Evolutionary conservation across 2,113 vertebrate genomes (phyloP), one percentile per base, ranked within the genome.

Genomic region (Guaruba guarouba): DNA sequence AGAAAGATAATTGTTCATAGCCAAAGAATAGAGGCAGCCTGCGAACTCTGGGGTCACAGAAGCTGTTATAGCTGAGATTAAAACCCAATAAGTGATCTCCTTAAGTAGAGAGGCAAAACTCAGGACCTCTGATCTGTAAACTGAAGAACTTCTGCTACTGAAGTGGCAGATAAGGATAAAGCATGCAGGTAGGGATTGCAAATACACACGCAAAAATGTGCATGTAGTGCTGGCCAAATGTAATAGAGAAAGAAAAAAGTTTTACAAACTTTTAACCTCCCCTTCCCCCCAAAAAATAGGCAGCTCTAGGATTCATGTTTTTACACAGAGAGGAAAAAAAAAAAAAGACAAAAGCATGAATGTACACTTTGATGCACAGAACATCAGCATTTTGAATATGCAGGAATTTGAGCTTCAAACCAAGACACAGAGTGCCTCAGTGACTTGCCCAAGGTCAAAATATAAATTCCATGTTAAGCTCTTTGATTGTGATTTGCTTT

Each of bases 401-500:
- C 55, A 92, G 75, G n/a, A 86, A 81, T 78, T 12, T 59, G 61
- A 95, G 79, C 39, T 86, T 92, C 55, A 89, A 91, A 89, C 29
- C 69, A 89, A 84, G 82, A 31, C 86, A 61, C 86, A 52, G 48
- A 91, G 77, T 81, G 39, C 69, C 88, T 69, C 75, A 73, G 62
- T 23, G 82, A 75, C 84, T 87, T 85, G 86, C 81, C 83, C 91
- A 82, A 95, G 94, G 95, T 97, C 95, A 93, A 79, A 95, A 84
- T 78, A 82, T 39, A 79, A 93, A 95, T 88, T 43, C 18, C 48
- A 24, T 14, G 48, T 89, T 92, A 81, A 77, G 44, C 28, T 75
- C 74, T 93, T 91, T 91, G 92, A 89, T 68, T 89, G 77, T 91
- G 91, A 93, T 93, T 93, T 95, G 81, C 84, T 95, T 96, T 92